Base-by-base conservation (phyloP, 2,888 invertebrate species). In the Zygogramma bicolorata region DNA sequence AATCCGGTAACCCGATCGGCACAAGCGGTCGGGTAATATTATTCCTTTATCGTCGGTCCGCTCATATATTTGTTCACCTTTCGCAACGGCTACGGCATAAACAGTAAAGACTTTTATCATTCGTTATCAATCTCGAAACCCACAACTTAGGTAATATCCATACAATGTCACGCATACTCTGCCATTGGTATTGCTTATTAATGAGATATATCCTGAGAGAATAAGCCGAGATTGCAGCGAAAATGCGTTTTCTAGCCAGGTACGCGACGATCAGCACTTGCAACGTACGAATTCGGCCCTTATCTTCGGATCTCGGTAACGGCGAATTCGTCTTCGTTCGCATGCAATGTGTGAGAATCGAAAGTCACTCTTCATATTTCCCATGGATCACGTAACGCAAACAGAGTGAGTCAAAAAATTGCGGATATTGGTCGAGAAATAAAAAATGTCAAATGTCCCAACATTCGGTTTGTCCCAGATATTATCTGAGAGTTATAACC, bases 121-220 rank as follows among this genome's bases (percentile, higher is more conserved):
- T 76, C 79, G 81, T 84, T 84, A 84, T 84, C 84, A 82, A 84
- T 82, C 82, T 82, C 79, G 31, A 66, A 78, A 78, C 81, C 80
- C 80, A 81, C 81, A 80, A 80, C 80, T 79, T 74, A 78, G 81
- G 81, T 85, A 86, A 86, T 86, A 86, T 86, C 85, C 86, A 86
- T 86, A 86, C 85, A 85, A 85, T 86, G 85, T 86, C 86, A 86
- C 85, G 85, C 84, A 85, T 83, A 83, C 79, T 31, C 46, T 81
- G 83, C 84, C 85, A 85, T 84, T 84, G 84, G 83, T 80, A 85
- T 86, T 85, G 85, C 84, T 85, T 85, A 86, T 85, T 86, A 85
- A 86, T 86, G 85, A 84, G 84, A 83, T 72, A 80, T 82, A 80
- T 82, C 82, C 80, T 79, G 78, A 76, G 79, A 76, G 78, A 75